These are phyloP conservation scores for Caenorhabditis sinica DNA, from an alignment of 2,888 invertebrate genomes.

Conservation along the genomic window DNA sequence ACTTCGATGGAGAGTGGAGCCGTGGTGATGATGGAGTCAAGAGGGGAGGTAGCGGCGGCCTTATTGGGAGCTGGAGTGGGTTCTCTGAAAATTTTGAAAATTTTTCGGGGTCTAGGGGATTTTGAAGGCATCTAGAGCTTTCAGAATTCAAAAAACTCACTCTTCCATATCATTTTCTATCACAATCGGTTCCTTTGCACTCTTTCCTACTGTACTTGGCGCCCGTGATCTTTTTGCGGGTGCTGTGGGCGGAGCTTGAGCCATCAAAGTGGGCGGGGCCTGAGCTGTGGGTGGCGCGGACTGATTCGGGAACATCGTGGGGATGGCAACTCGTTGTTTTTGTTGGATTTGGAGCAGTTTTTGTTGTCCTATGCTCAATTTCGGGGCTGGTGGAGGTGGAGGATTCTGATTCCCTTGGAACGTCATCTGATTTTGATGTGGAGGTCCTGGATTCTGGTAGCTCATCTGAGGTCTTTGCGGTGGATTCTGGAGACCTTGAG, in stretches of 20 bases:
- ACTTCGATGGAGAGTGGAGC: slow-evolving; percentile 57
- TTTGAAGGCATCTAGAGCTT: no score
- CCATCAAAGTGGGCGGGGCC: background rate
- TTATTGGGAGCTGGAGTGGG: background rate
- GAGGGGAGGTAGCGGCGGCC: slow-evolving; percentile 31
- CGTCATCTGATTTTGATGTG: background rate
- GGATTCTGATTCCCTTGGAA: slow-evolving; percentile 1
- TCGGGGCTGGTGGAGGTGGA: background rate
- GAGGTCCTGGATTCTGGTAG: background rate
- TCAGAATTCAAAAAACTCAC: background rate
- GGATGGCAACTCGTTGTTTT: no score
- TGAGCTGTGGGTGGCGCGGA: no score
- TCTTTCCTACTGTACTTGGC: background rate
- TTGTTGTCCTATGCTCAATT: background rate
- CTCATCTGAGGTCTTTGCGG: background rate
- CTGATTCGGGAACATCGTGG: no score
- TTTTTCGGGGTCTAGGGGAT: background rate
- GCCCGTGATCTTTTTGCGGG: background rate
- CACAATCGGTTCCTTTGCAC: background rate
- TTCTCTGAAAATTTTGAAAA: slow-evolving; percentile 3
- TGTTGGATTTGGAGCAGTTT: no score
- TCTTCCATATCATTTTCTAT: background rate
- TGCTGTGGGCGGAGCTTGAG: background rate
- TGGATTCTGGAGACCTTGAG: slow-evolving; percentile 11
- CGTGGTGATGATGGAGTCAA: slow-evolving; percentile 69